Percentiles rank a stretch among this genome's conserved stretches.
Evolutionary conservation across 1,140 invertebrate genomes (phyloP).

Genomic region (Panonychus citri): DNA sequence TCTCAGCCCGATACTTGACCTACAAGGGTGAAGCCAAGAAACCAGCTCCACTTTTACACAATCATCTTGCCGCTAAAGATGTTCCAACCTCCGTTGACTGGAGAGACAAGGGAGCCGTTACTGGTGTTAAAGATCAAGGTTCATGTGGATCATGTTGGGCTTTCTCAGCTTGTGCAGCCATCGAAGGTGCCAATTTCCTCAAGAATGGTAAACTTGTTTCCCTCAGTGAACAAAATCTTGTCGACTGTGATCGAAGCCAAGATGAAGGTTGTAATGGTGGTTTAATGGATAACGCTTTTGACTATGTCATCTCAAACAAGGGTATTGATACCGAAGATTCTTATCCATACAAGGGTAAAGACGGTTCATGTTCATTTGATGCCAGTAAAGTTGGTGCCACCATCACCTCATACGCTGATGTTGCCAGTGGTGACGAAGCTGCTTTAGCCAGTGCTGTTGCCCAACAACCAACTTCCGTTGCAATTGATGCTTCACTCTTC

Average conservation of each 20-base stretch:
- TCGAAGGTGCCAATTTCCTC: constrained; percentile 59
- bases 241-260: constrained; percentile 4
- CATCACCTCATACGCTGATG: constrained; percentile 59
- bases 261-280: constrained; percentile 15
- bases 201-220: constrained; percentile 55
- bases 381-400: constrained; percentile 44
- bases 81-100: constrained; percentile 21
- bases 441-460: constrained; percentile 52
- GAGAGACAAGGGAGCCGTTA: constrained; percentile 23
- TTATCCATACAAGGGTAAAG: constrained; percentile 25
- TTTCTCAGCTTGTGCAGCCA: constrained; percentile 6
- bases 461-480: constrained; percentile 52
- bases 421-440: constrained; percentile 38
- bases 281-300: constrained; percentile 1
- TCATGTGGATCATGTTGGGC: constrained; percentile 11
- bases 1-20: not conserved
- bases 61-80: not conserved
- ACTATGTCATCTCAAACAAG: constrained; percentile 7
- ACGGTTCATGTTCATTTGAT: constrained; percentile 37
- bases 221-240: constrained; percentile 24
- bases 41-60: not conserved
- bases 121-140: constrained; percentile 26
- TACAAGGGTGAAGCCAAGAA: not conserved
- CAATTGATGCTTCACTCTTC: constrained; percentile 67
- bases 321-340: constrained; percentile 28